Evolutionary conservation across 2,113 vertebrate genomes (phyloP), one percentile per base, ranked within the genome.

Genomic region (Balaenoptera acutorostrata): DNA sequence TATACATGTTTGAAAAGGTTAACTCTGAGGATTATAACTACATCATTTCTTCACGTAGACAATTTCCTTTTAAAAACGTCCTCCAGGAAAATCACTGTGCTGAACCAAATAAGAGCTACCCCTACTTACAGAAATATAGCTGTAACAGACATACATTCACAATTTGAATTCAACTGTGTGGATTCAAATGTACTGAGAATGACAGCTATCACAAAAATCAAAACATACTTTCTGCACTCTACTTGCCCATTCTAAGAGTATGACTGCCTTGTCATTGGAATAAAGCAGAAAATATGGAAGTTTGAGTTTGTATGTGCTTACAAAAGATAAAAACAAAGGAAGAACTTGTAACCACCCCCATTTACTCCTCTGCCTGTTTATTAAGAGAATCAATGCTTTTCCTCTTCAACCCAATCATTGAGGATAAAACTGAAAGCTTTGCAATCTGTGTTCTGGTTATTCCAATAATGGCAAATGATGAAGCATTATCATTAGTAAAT

Each of bases 91-190:
- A 97, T 97, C 87, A 95, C 77, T 95, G 74, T 97, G 75, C 64
- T 97, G 49, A 97, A 97, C 81, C 78, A 97, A 98, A 89, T 97
- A 97, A 89, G 87, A 97, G 86, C 96, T 98, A 84, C 83, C 77
- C 92, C 93, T 95, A 90, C 95, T 69, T 46, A 27, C 2, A 31
- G 78, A 39, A 96, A 91, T 46, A 49, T 78, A 95, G 92, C 89
- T 98, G 85, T 94, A 52, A 72, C 15, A 57, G 6, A 46, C 12
- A 83, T 66, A 75, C 49, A 64, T 10, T 20, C 20, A 49, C 91
- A 93, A 92, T 97, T 85, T 92, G 85, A 87, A 44, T 95, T 66
- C 77, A 98, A 89, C 90, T 98, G 68, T 95, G 85, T 98, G 97
- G 96, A 98, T 97, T 92, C 95, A 96, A 97, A 92, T 95, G 87